Percentiles rank a stretch among this genome's conserved stretches.
phyloP scores from a whole-genome alignment of 2,888 invertebrate species.

The Macropis europaea region DNA sequence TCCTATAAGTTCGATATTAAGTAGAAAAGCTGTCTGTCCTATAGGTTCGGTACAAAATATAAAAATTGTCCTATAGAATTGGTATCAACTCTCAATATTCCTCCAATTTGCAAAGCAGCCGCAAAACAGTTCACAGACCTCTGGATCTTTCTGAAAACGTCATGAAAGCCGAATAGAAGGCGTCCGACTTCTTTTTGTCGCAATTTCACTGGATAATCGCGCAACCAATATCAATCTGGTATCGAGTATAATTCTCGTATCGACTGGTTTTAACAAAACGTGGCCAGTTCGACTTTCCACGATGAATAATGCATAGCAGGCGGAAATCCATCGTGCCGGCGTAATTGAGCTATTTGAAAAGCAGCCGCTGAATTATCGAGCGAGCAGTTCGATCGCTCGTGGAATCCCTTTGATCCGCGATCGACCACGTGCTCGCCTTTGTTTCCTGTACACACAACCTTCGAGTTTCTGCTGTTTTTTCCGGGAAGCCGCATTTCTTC shows the following conservation, averaged over 20 bases:
- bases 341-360: slow-evolving; percentile 40
- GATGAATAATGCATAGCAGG: slow-evolving; percentile 33
- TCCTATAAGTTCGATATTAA: too few relatives aligned
- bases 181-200: slow-evolving; percentile 23
- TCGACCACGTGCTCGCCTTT: slow-evolving; percentile 22
- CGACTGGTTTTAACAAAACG: slow-evolving; percentile 20
- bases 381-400: background rate
- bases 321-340: slow-evolving; percentile 31
- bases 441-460: background rate
- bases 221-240: slow-evolving; percentile 24
- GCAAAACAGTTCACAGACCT: too few relatives aligned
- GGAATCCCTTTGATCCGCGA: slow-evolving; percentile 24
- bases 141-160: too few relatives aligned
- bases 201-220: slow-evolving; percentile 33
- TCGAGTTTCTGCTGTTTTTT: slow-evolving; percentile 3
- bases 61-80: too few relatives aligned
- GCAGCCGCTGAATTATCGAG: slow-evolving; percentile 25
- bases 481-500: background rate
- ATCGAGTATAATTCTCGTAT: background rate
- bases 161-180: too few relatives aligned
- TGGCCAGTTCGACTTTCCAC: slow-evolving; percentile 28
- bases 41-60: too few relatives aligned
- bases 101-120: too few relatives aligned
- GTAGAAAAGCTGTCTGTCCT: too few relatives aligned
- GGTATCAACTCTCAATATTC: too few relatives aligned